A percentile compares a stretch with the other conserved stretches of the same genome.
phyloP scores from a whole-genome alignment of 37 sponge, comb jelly and placozoan species.

The Tethya wilhelma region DNA sequence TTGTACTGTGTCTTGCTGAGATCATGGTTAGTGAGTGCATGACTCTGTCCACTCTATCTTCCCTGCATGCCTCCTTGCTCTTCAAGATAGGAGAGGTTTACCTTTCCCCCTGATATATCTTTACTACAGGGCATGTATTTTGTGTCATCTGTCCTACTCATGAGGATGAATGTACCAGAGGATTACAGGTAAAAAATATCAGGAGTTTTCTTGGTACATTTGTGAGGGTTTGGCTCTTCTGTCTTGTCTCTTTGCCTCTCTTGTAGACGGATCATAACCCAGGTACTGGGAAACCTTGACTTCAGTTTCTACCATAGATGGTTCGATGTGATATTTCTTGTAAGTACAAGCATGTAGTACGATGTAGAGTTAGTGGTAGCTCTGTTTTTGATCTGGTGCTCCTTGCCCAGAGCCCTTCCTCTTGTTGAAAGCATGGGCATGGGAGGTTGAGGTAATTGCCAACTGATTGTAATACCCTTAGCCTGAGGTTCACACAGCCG shows the following conservation, averaged over 20 bases:
- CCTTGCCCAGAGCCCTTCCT: not conserved
- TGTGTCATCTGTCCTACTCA: conserved; percentile 97
- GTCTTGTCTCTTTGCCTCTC: not conserved
- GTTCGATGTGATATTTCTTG: conserved; percentile 99
- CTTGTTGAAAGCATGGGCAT: too few relatives aligned
- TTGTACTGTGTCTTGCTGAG: conserved; percentile 96
- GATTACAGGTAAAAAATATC: conserved; percentile 24
- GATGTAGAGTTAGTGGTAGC: not conserved
- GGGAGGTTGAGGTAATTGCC: too few relatives aligned
- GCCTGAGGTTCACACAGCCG: not conserved
- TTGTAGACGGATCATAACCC: conserved; percentile 73
- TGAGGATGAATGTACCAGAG: conserved; percentile 94
- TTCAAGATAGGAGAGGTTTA: not conserved
- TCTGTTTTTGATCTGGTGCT: not conserved
- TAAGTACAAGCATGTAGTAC: conserved; percentile 22
- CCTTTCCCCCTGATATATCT: not conserved
- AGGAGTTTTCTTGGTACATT: not conserved
- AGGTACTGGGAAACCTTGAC: conserved; percentile 91
- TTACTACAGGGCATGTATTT: conserved; percentile 93
- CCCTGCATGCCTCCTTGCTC: not conserved
- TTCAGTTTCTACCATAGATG: conserved; percentile 98
- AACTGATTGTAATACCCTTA: too few relatives aligned
- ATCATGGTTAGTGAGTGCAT: conserved; percentile 79
- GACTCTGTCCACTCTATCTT: too few relatives aligned
- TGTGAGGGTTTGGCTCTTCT: not conserved